A percentile compares a stretch with the other conserved stretches of the same genome.
Evolutionary conservation across 2,888 invertebrate genomes (phyloP).

Genomic region (Phengaris arion): DNA sequence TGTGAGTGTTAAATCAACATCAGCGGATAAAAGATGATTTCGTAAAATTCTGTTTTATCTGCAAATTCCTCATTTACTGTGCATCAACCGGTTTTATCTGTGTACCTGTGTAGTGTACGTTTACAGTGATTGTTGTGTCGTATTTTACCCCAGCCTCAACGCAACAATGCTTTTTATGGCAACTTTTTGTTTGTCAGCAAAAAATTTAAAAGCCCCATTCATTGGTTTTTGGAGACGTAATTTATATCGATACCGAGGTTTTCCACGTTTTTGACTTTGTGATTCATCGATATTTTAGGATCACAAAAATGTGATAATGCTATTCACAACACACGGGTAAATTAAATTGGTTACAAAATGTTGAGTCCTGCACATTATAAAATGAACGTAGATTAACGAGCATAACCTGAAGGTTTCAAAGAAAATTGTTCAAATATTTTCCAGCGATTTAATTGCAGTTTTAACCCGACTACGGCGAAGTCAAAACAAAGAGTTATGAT

Average conservation of each 20-base stretch:
- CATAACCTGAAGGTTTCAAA: too few species aligned
- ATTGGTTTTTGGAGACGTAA: slow-evolving; percentile 20
- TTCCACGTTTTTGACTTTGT: slow-evolving; percentile 18
- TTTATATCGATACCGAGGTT: slow-evolving; percentile 18
- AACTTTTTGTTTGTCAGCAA: slow-evolving; percentile 36
- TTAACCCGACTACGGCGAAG: too few species aligned
- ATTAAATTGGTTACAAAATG: not conserved
- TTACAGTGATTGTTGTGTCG: slow-evolving; percentile 61
- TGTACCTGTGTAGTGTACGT: slow-evolving; percentile 50
- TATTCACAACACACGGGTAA: not conserved
- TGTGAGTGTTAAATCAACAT: not conserved
- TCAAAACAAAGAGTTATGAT: too few species aligned
- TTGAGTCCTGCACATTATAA: too few species aligned
- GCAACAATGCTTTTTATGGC: slow-evolving; percentile 30
- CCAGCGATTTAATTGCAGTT: too few species aligned
- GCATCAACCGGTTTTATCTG: slow-evolving; percentile 51
- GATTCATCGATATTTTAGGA: slow-evolving; percentile 5
- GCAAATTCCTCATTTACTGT: slow-evolving; percentile 43
- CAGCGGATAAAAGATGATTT: not conserved
- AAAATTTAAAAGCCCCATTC: slow-evolving; percentile 25
- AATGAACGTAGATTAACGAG: too few species aligned
- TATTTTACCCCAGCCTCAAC: slow-evolving; percentile 55
- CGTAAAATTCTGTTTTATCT: slow-evolving; percentile 42
- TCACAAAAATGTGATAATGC: not conserved
- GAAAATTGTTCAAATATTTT: too few species aligned